Base-by-base conservation (phyloP, 2,797 vertebrate species). In the Tiaroga cobitis region DNA sequence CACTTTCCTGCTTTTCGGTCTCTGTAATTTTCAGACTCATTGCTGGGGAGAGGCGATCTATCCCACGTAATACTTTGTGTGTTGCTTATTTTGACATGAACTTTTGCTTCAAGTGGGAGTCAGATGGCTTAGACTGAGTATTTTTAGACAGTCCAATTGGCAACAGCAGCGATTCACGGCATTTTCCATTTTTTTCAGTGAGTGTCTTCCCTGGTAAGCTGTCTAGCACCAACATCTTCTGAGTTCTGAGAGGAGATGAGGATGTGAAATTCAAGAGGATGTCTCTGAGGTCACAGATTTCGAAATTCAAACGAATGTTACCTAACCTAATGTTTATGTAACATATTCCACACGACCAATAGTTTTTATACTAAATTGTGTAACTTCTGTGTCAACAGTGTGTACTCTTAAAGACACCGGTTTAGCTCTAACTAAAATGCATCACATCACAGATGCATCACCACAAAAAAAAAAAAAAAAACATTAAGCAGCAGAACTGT, bases 1-100 rank as follows among this genome's bases (percentile, higher is more conserved):
- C 92, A 94, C 92, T 94, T 92, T 93, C 88, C 91, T 92, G 90
- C 92, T 91, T 65, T 84, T 79, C 88, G 77, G 83, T 91, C 92
- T 92, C 92, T 92, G 90, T 92, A 89, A 89, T 92, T 93, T 93
- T 93, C 90, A 93, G 91, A 92, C 90, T 87, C 90, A 88, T 90
- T 87, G 88, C 78, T 88, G 90, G 86, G 89, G 91, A 90, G 92
- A 92, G 89, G 90, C 61, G 61, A 81, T 74, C 77, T 87, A 86
- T 91, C 91, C 91, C 90, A 89, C 84, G 82, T 93, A 91, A 87
- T 82, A 83, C 84, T 88, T 74, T 91, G 87, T 89, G 91, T 88
- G 92, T 91, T 90, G 90, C 89, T 82, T 85, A 83, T 91, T 91
- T 90, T 90, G 91, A 91, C 92, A 90, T 92, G 86, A 93, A 92